Evolutionary conservation across 2,797 vertebrate genomes (phyloP), one percentile per base, ranked within the genome.

Genomic region (Leptoclinus maculatus): DNA sequence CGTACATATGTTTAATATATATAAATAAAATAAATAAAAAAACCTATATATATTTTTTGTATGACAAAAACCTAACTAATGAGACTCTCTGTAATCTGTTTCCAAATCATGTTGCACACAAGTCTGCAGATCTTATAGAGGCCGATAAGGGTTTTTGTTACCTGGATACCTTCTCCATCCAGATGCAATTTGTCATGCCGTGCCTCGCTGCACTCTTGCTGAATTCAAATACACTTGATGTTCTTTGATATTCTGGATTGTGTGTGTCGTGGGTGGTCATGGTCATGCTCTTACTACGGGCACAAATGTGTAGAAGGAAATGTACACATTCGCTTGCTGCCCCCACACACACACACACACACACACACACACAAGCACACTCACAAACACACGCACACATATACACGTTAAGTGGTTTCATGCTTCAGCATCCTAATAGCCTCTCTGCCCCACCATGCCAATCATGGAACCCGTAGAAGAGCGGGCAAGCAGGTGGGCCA

Each of bases 101-200:
- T 78, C 34, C 60, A 59, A 51, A 64, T 78, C 56, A 71, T 77
- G 63, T 67, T 51, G 53, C 72, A 57, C 68, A 78, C 69, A 51
- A 66, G 38, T 49, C 63, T 74, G 73, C 56, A 76, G 64, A 80
- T 80, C 56, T 76, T 82, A 83, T 76, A 68, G 87, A 91, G 80
- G 68, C 68, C 73, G 87, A 91, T 92, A 87, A 90, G 56, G 6
- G 63, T 53, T 83, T 81, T 79, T 69, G 89, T 93, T 93, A 93
- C 93, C 90, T 93, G 92, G 88, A 93, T 90, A 94, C 91, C 86
- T 70, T 72, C 74, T 82, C 75, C 74, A 83, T 84, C 82, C 76
- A 83, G 74, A 91, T 87, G 76, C 67, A 71, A 88, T 86, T 67
- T 83, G 93, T 74, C 71, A 82, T 74, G 78, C 51, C 74, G 68